Base-by-base conservation (phyloP, 2,797 vertebrate species). In the Tangara arthus region DNA sequence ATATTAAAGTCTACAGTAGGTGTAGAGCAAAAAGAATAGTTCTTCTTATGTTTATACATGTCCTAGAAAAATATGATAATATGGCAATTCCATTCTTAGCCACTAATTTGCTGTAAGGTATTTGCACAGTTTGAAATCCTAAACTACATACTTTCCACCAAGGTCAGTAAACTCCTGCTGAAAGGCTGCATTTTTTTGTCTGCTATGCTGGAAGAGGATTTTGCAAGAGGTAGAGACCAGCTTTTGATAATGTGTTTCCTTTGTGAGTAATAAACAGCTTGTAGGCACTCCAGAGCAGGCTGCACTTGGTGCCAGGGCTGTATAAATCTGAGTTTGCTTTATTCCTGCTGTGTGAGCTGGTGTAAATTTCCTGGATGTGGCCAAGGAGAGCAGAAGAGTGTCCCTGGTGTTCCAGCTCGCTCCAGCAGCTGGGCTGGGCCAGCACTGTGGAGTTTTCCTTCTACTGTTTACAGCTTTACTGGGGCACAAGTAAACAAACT, bases 301-400 rank as follows among this genome's bases (percentile, higher is more conserved):
- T 87, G 59, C 21, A 2, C 57, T 65, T 78, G 1, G 0, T 78
- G 72, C 42, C 53, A 47, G 65, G n/a, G 53, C 56, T 92, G 49
- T 37, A 14, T 5, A 7, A 79, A 79, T 87, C 27, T 8, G 79
- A 46, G 37, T 81, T 93, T 82, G 77, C 32, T 44, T 76, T 76
- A 12, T 44, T 93, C 47, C 21, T 90, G 47, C 80, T 89, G 37
- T 2, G 1, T 50, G 86, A 49, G 70, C 57, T 75, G 82, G n/a
- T 91, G 68, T 92, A 57, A 82, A 80, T 95, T 84, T 95, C 78
- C 82, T 92, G 90, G 56, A 27, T 79, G 24, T 63, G 82, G 61
- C 93, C 88, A 69, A 46, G 82, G 82, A 69, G 66, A 82, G 71
- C 71, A 91, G 82, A 75, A 32, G 27, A 90, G 37, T 4, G 27